Base-by-base conservation (phyloP, 2,888 invertebrate genomes). In the Drosophila barbarae region DNA sequence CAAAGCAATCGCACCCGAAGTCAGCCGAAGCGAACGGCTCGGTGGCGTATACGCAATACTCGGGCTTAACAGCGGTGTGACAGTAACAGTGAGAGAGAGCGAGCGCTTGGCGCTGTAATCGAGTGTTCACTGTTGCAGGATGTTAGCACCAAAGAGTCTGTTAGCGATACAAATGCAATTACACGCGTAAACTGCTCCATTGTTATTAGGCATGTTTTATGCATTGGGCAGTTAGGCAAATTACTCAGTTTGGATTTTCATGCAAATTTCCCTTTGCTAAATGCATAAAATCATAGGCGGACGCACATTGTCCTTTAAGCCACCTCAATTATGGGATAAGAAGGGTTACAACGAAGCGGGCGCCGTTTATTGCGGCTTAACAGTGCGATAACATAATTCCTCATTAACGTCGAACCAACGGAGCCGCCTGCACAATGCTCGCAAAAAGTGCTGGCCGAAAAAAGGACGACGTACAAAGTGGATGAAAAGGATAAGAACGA, bases 311-410 rank as follows among this genome's bases (percentile, higher is more conserved):
- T 13, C 39, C n/a, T 13, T 23, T 30, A 30, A 42, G 52, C 18
- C 53, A 1, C 13, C 41, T 32, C 18, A 66, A 44, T 52, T 52
- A 36, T 2, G 21, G 9, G 18, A 18, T 15, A 36, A 13, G 5
- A 35, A 30, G 41, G 63, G 34, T 35, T 6, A 9, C 18, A 5
- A 7, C 26, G n/a, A 1, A 32, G 15, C 1, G 26, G 10, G 15
- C 15, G 15, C 12, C 65, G 21, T 34, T 51, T 49, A 64, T 36
- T 18, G 18, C 66, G 42, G 66, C 61, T 66, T 84, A 74, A 78
- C 86, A 85, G 82, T 65, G 72, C 71, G 71, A 72, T 81, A 82
- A 85, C 84, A 81, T 85, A 73, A 84, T 74, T 84, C 84, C 86
- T 78, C 76, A 81, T 81, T 85, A 85, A 72, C 58, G 78, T 65